A percentile compares a stretch with the other conserved stretches of the same genome.
These are phyloP conservation scores for Terrapene triunguis DNA, from an alignment of 2,113 vertebrate genomes.

Conservation along the genomic window DNA sequence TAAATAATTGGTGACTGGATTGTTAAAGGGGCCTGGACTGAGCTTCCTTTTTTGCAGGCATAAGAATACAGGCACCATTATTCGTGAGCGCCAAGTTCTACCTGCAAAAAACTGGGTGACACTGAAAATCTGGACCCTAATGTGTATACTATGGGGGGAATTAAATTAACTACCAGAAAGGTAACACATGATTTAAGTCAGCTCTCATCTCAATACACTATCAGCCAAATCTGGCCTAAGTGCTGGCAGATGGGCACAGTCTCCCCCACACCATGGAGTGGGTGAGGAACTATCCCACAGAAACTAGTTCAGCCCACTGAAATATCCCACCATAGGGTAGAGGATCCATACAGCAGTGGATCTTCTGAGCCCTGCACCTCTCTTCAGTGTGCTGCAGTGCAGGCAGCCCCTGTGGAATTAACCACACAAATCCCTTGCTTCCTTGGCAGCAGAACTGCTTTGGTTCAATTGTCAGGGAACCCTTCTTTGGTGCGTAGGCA, in stretches of 20 bases:
- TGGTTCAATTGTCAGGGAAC: not conserved
- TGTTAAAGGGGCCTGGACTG: fast-evolving
- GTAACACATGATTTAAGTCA: fast-evolving
- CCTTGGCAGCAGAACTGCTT: constrained; percentile 12
- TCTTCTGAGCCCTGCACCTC: not conserved
- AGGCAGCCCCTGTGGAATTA: not conserved
- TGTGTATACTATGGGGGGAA: not conserved
- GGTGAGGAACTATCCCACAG: not conserved
- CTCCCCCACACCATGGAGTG: fast-evolving
- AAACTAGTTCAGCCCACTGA: fast-evolving
- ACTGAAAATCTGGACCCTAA: not conserved
- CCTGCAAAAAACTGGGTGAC: not conserved
- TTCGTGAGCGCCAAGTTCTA: fast-evolving
- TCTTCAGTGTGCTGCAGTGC: fast-evolving
- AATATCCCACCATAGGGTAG: fast-evolving
- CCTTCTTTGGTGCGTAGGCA: not conserved
- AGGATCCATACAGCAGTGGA: fast-evolving
- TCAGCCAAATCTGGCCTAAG: not conserved
- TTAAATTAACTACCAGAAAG: not conserved
- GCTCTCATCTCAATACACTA: fast-evolving
- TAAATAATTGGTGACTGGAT: not conserved
- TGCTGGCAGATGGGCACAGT: not conserved
- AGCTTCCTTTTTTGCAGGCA: fast-evolving
- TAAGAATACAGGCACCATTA: not conserved
- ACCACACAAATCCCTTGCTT: constrained; percentile 61